Evolutionary conservation across 1,140 invertebrate genomes (phyloP).

Genomic region (Pogonus chalceus): DNA sequence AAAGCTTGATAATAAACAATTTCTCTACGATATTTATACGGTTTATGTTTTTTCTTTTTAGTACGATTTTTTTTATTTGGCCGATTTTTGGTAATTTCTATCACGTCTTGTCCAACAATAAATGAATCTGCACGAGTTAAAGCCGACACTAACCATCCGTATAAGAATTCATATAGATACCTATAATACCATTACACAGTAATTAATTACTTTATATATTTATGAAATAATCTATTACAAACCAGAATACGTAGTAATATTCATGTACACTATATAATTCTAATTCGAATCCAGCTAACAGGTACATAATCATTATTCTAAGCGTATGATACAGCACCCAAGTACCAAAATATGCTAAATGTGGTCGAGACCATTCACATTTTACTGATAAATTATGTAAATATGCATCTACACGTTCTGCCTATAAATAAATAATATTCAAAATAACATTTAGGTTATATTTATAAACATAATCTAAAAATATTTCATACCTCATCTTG

Average conservation of each 20-base stretch:
- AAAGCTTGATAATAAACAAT: constrained; percentile 80
- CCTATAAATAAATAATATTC: constrained; percentile 43
- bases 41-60: constrained; percentile 59
- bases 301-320: constrained; percentile 89
- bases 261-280: constrained; percentile 95
- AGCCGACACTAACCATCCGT: constrained; percentile 86
- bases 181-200: constrained; percentile 32
- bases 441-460: constrained; percentile 4
- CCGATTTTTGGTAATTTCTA: constrained; percentile 37
- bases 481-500: constrained; percentile 62
- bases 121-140: constrained; percentile 80
- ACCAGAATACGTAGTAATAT: constrained; percentile 92
- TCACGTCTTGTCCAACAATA: constrained; percentile 64
- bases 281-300: constrained; percentile 88
- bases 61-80: constrained; percentile 43
- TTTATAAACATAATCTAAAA: not conserved
- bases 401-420: constrained; percentile 81
- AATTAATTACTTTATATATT: constrained; percentile 2
- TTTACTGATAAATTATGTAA: constrained; percentile 63
- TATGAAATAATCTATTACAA: constrained; percentile 21
- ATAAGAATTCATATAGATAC: constrained; percentile 93
- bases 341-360: constrained; percentile 84
- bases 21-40: constrained; percentile 59
- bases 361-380: constrained; percentile 54
- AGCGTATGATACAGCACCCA: constrained; percentile 96